A percentile compares a stretch with the other conserved stretches of the same genome.
phyloP scores from a whole-genome alignment of 2,113 vertebrate species.

The Calyptommatus sinebrachiatus region DNA sequence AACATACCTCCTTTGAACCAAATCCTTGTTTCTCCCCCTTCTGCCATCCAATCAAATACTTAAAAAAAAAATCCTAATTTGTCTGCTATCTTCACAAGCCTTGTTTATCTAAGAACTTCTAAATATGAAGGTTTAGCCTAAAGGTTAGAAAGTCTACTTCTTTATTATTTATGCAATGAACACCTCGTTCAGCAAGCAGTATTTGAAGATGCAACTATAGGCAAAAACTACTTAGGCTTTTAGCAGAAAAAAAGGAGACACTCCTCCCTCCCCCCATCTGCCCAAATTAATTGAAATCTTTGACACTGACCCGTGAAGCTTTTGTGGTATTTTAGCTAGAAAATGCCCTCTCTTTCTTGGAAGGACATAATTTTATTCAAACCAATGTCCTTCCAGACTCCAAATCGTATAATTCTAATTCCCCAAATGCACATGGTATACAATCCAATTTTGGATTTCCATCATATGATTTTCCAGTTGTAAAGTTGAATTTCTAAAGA shows the following conservation, averaged over 20 bases:
- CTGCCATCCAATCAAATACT: slow-evolving; percentile 60
- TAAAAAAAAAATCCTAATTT: slow-evolving; percentile 72
- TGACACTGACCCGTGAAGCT: neutral
- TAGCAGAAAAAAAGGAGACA: neutral
- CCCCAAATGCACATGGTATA: neutral
- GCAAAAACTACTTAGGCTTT: neutral
- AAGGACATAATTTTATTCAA: neutral
- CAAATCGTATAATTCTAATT: neutral
- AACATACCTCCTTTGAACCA: slow-evolving; percentile 70
- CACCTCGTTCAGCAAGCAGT: slow-evolving; percentile 3
- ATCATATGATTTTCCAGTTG: neutral
- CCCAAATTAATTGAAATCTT: neutral
- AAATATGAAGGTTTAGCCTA: slow-evolving; percentile 67
- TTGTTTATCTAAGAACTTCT: slow-evolving; percentile 70
- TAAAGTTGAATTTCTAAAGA: neutral
- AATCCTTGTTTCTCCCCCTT: slow-evolving; percentile 49
- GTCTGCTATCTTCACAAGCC: slow-evolving; percentile 63
- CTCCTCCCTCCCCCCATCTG: neutral
- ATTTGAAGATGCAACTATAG: neutral
- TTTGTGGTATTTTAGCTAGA: neutral
- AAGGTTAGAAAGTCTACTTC: slow-evolving; percentile 54
- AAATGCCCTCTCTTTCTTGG: neutral
- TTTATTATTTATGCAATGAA: slow-evolving; percentile 56
- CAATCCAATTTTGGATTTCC: neutral
- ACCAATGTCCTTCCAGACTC: neutral